Percentiles rank a stretch among this genome's conserved stretches.
phyloP scores from a whole-genome alignment of 2,888 invertebrate species.

The Cryptops parisi region DNA sequence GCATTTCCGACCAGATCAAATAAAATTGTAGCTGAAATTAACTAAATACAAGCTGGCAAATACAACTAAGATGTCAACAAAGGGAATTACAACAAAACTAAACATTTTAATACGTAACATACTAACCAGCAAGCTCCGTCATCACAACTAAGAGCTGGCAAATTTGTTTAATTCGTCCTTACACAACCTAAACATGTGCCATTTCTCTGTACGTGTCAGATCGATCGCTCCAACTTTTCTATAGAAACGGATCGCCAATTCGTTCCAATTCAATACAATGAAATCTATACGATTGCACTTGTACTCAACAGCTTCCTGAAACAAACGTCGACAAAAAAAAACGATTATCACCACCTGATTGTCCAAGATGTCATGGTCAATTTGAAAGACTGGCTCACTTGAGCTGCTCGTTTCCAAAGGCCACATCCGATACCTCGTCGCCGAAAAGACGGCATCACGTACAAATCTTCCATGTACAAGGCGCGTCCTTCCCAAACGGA shows the following conservation, averaged over 20 bases:
- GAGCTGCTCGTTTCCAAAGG: conserved; percentile 49
- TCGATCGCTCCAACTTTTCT: conserved; percentile 48
- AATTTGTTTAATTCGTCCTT: conserved; percentile 29
- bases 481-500: conserved; percentile 72
- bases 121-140: too few relatives aligned
- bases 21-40: too few relatives aligned
- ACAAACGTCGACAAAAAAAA: too few relatives aligned
- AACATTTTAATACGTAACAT: too few relatives aligned
- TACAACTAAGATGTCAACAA: too few relatives aligned
- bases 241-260: conserved; percentile 58
- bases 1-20: too few relatives aligned
- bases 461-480: conserved; percentile 73
- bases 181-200: conserved; percentile 49
- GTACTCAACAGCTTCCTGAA: conserved; percentile 30
- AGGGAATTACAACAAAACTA: too few relatives aligned
- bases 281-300: conserved; percentile 56
- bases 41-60: too few relatives aligned
- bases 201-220: conserved; percentile 48
- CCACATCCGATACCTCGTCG: conserved; percentile 48
- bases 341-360: too few relatives aligned
- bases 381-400: conserved; percentile 43
- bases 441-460: conserved; percentile 52
- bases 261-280: conserved; percentile 68
- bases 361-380: too few relatives aligned
- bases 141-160: too few relatives aligned